Evolutionary conservation across 2,113 vertebrate species (phyloP).

Genomic region (Trichechus manatus): DNA sequence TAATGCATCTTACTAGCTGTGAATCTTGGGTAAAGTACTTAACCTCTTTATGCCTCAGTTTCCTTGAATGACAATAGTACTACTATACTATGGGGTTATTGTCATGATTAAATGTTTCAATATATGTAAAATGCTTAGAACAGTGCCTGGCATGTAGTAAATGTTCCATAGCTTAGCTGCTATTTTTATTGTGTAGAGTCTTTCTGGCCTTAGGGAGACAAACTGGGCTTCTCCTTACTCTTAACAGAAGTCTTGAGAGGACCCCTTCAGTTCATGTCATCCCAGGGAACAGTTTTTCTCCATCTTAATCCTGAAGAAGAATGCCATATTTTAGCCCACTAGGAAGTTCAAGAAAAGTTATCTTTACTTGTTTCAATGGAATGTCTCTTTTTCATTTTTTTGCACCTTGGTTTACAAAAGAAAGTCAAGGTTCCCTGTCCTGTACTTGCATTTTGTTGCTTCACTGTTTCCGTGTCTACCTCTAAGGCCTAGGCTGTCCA

Average conservation of each 20-base stretch:
- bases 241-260: neutral
- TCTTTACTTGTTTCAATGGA: neutral
- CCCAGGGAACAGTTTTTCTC: neutral
- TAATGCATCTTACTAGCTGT: neutral
- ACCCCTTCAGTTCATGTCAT: neutral
- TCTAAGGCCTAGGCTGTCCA: neutral
- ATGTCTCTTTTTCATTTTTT: neutral
- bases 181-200: neutral
- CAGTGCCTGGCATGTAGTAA: neutral
- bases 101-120: neutral
- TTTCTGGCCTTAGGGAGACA: neutral
- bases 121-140: neutral
- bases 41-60: neutral
- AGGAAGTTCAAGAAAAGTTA: conserved; percentile 25
- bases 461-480: neutral
- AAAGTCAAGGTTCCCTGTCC: neutral
- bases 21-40: neutral
- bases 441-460: neutral
- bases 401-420: neutral
- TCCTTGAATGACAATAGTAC: neutral
- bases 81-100: neutral
- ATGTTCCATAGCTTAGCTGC: neutral
- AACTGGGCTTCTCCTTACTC: neutral
- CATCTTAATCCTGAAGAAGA: conserved; percentile 27
- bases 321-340: neutral